phyloP scores from a whole-genome alignment of 2,888 invertebrate species.

The Microchrysa polita region DNA sequence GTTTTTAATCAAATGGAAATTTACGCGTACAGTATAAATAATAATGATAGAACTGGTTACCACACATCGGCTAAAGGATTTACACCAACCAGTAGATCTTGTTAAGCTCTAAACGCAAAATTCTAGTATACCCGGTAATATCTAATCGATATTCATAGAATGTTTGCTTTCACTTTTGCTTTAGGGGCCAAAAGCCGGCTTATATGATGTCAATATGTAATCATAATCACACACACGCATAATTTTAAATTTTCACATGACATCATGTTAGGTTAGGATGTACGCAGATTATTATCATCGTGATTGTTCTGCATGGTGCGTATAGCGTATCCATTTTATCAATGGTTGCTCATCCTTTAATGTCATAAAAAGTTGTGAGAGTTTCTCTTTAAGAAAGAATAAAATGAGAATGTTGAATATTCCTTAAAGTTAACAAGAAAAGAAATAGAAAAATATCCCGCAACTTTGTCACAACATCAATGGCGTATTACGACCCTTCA shows the following conservation, averaged over 20 bases:
- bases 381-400: too few relatives aligned
- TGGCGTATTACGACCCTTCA: too few relatives aligned
- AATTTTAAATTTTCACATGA: constrained; percentile 29
- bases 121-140: neutral
- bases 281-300: neutral
- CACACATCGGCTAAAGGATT: neutral
- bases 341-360: too few relatives aligned
- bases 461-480: too few relatives aligned
- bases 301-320: too few relatives aligned
- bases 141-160: constrained; percentile 4
- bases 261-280: constrained; percentile 8
- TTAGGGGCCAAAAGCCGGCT: neutral
- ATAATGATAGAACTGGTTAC: constrained; percentile 4
- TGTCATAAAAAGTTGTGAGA: too few relatives aligned
- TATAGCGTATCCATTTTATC: too few relatives aligned
- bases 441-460: too few relatives aligned
- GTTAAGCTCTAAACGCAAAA: constrained; percentile 8
- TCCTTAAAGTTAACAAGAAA: too few relatives aligned
- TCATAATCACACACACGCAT: too few relatives aligned
- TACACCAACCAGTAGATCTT: neutral
- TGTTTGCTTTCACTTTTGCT: constrained; percentile 1
- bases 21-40: too few relatives aligned
- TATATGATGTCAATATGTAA: constrained; percentile 9
- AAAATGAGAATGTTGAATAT: too few relatives aligned
- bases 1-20: constrained; percentile 11